Conservation (phyloP, 2,113 vertebrate species). For the Genyomyrus donnyi region DNA sequence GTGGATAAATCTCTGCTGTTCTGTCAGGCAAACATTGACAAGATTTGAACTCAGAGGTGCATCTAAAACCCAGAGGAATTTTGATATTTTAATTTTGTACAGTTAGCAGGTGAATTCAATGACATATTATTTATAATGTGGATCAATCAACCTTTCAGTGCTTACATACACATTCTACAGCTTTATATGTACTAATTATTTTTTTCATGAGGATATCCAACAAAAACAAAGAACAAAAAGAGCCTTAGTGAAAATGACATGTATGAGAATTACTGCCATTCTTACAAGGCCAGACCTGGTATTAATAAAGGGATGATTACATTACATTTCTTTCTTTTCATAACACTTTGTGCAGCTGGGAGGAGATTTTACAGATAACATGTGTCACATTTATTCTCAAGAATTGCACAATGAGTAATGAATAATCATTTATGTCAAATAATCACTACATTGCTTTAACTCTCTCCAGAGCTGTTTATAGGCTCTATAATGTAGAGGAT, state of each 20-base stretch:
- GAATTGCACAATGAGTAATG: neutral
- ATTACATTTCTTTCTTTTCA: conserved; percentile 2
- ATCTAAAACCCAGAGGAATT: neutral
- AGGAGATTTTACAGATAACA: neutral
- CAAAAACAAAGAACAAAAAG: neutral
- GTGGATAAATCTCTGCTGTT: neutral
- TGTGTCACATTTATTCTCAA: neutral
- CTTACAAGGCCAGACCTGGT: neutral
- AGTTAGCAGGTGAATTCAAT: neutral
- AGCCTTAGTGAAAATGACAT: neutral
- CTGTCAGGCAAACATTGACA: neutral
- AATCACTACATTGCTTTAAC: neutral
- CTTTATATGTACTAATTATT: neutral
- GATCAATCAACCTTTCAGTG: neutral
- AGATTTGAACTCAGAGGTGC: neutral
- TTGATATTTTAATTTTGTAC: neutral
- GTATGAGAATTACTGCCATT: neutral
- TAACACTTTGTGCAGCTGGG: neutral
- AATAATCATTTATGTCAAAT: neutral
- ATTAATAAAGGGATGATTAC: neutral
- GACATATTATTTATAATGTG: neutral
- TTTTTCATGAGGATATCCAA: neutral
- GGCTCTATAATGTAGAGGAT: neutral
- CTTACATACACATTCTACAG: neutral
- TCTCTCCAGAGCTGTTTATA: neutral